phyloP scores from a whole-genome alignment of 1,140 invertebrate genomes.

The Drosophila simulans region DNA sequence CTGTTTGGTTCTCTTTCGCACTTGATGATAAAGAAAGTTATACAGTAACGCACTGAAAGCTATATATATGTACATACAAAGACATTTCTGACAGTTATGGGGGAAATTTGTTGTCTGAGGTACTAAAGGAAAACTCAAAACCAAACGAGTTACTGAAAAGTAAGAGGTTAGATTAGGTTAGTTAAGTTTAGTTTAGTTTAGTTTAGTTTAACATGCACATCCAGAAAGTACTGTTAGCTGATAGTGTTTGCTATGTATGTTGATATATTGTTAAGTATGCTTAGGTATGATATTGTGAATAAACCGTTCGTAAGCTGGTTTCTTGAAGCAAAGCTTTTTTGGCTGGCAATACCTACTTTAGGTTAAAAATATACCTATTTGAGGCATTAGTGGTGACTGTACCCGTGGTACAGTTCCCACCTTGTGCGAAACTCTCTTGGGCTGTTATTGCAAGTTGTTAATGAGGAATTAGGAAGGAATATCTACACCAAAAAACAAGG shows the following conservation, averaged over 20 bases:
- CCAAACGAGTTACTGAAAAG: neutral
- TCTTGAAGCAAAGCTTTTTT: constrained; percentile 66
- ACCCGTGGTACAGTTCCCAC: constrained; percentile 11
- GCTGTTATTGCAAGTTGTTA: constrained; percentile 35
- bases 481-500: constrained; percentile 41
- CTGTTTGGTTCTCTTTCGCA: constrained; percentile 15
- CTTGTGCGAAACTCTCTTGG: constrained; percentile 10
- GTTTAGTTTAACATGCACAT: constrained; percentile 20
- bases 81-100: constrained; percentile 69
- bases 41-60: constrained; percentile 27
- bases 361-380: constrained; percentile 33
- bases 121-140: constrained; percentile 39
- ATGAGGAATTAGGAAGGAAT: constrained; percentile 1
- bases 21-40: constrained; percentile 21
- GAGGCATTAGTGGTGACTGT: constrained; percentile 6
- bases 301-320: constrained; percentile 71
- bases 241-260: constrained; percentile 20
- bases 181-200: neutral
- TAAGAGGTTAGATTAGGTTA: neutral
- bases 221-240: constrained; percentile 1
- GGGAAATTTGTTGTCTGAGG: constrained; percentile 73
- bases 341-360: constrained; percentile 8
- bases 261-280: constrained; percentile 12
- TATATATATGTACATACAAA: constrained; percentile 40
- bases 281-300: constrained; percentile 24